phyloP scores from a whole-genome alignment of 2,113 vertebrate genomes.

The Corythornis madagascariensis region DNA sequence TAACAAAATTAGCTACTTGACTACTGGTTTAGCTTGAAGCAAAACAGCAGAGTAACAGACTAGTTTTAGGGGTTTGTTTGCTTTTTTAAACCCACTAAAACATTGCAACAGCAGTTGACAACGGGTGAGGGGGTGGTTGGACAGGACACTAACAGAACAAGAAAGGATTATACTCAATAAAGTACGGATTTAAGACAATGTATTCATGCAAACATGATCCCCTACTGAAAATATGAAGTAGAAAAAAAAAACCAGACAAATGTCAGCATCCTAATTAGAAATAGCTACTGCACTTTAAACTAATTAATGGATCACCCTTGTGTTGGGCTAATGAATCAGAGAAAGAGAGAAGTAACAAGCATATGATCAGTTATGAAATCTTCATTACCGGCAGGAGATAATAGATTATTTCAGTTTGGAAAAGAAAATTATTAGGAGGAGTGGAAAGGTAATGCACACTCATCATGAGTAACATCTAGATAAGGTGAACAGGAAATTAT shows the following conservation, averaged over 20 bases:
- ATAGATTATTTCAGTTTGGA: not conserved
- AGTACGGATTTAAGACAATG: not conserved
- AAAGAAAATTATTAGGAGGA: constrained; percentile 19
- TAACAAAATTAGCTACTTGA: not conserved
- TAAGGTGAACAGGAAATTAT: constrained; percentile 25
- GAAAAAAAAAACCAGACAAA: not conserved
- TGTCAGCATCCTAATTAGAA: not conserved
- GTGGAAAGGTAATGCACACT: not conserved
- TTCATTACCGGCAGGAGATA: not conserved
- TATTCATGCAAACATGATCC: not conserved
- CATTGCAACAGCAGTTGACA: not conserved
- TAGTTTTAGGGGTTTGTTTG: not conserved
- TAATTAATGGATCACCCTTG: not conserved
- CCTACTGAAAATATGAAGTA: not conserved
- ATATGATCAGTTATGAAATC: not conserved
- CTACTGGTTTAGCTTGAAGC: not conserved
- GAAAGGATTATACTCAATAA: not conserved
- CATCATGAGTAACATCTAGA: constrained; percentile 36
- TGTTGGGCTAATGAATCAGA: not conserved
- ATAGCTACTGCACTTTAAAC: not conserved
- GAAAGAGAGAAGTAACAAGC: not conserved
- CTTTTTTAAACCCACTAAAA: not conserved
- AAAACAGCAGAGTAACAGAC: not conserved
- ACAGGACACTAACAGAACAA: not conserved
- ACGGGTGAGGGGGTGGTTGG: not conserved